Conservation (phyloP, 2,113 vertebrate species). For the Anguilla rostrata region DNA sequence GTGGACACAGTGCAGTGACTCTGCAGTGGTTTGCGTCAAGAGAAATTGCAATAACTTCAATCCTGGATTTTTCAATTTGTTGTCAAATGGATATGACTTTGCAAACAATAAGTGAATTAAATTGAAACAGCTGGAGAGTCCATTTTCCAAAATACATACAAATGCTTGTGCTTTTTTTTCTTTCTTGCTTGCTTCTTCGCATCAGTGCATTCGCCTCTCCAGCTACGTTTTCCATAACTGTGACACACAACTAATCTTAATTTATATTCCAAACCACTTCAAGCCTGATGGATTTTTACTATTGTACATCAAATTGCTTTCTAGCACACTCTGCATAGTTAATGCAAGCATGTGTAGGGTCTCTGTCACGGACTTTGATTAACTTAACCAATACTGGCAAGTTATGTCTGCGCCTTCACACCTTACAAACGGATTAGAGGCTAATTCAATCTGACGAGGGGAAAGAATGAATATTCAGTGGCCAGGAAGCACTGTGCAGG, state of each 20-base stretch:
- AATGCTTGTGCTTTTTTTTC: background rate
- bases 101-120: background rate
- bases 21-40: background rate
- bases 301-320: background rate
- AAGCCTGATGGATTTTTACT: slow-evolving; percentile 6
- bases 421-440: slow-evolving; percentile 23
- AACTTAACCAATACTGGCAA: background rate
- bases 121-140: background rate
- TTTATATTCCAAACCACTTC: background rate
- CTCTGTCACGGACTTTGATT: background rate
- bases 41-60: background rate
- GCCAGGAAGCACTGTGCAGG: background rate
- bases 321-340: background rate
- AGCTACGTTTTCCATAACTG: background rate
- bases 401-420: background rate
- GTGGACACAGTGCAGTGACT: background rate
- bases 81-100: background rate
- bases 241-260: background rate
- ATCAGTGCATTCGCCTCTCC: background rate
- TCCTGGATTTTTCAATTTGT: background rate
- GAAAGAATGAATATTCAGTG: slow-evolving; percentile 35
- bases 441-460: slow-evolving; percentile 33
- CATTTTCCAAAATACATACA: background rate
- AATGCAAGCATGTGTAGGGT: background rate
- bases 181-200: background rate